Percentiles rank a stretch among this genome's conserved stretches.
Conservation (phyloP, 2,113 vertebrate genomes). For the Platichthys stellatus region DNA sequence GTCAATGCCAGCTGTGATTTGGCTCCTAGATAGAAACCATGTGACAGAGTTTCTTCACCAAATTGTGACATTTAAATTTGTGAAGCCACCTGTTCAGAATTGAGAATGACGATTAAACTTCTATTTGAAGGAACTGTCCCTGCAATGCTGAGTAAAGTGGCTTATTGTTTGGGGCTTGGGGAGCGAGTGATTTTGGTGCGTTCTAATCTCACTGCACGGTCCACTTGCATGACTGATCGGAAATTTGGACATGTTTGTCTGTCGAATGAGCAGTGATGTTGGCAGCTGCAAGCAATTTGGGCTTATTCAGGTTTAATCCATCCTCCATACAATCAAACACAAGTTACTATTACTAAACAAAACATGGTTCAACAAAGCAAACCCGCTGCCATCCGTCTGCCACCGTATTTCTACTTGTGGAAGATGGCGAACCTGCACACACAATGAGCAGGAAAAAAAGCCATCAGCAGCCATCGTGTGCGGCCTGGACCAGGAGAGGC, state of each 20-base stretch:
- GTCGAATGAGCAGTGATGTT: not conserved
- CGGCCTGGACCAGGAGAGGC: not conserved
- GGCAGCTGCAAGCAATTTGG: not conserved
- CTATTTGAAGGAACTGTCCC: too few relatives aligned
- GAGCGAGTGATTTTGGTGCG: not conserved
- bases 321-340: not conserved
- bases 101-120: not conserved
- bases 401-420: not conserved
- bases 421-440: not conserved
- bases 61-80: too few relatives aligned
- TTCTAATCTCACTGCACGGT: not conserved
- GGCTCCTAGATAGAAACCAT: too few relatives aligned
- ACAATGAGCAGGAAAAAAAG: not conserved
- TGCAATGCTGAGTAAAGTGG: not conserved
- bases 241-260: constrained; percentile 1
- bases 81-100: too few relatives aligned
- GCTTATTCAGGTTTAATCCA: not conserved
- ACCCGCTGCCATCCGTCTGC: not conserved
- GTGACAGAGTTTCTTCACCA: too few relatives aligned
- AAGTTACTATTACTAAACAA: not conserved
- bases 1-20: too few relatives aligned
- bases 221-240: not conserved
- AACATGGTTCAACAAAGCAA: not conserved
- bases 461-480: not conserved
- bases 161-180: not conserved